These are phyloP conservation scores for Natrix natrix DNA, from an alignment of 2,797 vertebrate genomes.

Conservation along the genomic window DNA sequence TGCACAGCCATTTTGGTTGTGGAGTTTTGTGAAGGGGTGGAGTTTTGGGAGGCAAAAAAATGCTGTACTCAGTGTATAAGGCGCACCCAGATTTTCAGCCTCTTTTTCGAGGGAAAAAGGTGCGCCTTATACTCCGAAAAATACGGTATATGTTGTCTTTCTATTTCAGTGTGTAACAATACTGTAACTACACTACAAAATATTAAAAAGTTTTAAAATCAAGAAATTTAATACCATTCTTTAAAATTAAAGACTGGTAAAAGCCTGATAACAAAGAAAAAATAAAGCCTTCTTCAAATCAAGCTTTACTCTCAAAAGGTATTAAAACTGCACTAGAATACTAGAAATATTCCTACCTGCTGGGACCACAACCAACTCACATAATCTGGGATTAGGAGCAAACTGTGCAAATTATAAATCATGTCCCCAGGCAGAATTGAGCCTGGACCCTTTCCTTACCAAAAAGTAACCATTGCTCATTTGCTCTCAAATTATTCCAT, in stretches of 20 bases:
- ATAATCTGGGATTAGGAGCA: neutral
- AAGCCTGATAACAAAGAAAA: neutral
- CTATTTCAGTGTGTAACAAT: neutral
- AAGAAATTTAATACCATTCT: neutral
- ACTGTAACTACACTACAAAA: neutral
- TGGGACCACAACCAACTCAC: neutral
- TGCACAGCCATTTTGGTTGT: too few relatives aligned
- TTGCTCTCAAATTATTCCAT: neutral
- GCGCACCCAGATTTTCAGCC: too few relatives aligned
- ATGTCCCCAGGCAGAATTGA: neutral
- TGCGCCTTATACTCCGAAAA: too few relatives aligned
- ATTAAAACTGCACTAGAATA: neutral
- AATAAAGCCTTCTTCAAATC: neutral
- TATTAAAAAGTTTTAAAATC: neutral
- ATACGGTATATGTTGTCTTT: neutral
- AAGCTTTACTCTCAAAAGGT: neutral
- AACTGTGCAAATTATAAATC: neutral
- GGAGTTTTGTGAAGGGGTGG: too few relatives aligned
- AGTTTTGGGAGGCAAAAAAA: too few relatives aligned
- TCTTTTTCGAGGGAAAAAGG: too few relatives aligned
- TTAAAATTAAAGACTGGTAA: neutral
- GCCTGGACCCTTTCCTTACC: neutral
- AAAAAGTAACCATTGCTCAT: neutral
- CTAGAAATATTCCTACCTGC: neutral
- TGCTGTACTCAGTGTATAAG: too few relatives aligned